phyloP scores from a whole-genome alignment of 2,888 invertebrate species.

The Ischnura elegans region DNA sequence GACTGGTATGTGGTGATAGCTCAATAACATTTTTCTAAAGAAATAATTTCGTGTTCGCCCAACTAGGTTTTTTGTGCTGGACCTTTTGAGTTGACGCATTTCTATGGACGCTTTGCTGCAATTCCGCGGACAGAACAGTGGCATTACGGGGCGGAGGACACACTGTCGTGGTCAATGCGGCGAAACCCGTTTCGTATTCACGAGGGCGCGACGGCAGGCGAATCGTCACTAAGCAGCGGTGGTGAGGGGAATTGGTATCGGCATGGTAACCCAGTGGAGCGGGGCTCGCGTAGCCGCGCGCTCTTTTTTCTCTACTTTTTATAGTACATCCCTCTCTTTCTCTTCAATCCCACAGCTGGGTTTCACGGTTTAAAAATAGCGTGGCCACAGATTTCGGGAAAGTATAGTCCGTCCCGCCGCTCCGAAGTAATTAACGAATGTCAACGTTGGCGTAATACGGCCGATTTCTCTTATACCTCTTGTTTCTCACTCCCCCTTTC shows the following conservation, averaged over 20 bases:
- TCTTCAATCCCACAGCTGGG: not conserved
- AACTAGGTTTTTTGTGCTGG: not conserved
- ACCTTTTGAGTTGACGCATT: not conserved
- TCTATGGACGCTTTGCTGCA: not conserved
- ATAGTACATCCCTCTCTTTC: too few species aligned
- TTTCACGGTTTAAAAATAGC: not conserved
- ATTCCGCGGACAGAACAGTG: not conserved
- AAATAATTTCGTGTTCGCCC: too few species aligned
- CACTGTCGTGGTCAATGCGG: too few species aligned
- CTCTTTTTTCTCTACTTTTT: not conserved
- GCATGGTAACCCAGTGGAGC: not conserved
- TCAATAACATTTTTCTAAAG: too few species aligned
- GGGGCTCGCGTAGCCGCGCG: not conserved
- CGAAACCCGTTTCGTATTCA: not conserved
- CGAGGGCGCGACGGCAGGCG: not conserved
- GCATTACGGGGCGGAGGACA: not conserved
- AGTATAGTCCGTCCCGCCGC: constrained; percentile 19
- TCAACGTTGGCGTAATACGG: constrained; percentile 31
- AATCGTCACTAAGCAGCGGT: not conserved
- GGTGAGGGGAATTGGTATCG: not conserved
- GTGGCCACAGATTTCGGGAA: not conserved
- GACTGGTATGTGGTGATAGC: too few species aligned
- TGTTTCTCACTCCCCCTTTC: not conserved
- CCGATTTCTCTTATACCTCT: not conserved
- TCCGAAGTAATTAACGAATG: constrained; percentile 31